Percentiles rank a stretch among this genome's conserved stretches.
Conservation (phyloP, 2,113 vertebrate species). For the Rynchops niger region DNA sequence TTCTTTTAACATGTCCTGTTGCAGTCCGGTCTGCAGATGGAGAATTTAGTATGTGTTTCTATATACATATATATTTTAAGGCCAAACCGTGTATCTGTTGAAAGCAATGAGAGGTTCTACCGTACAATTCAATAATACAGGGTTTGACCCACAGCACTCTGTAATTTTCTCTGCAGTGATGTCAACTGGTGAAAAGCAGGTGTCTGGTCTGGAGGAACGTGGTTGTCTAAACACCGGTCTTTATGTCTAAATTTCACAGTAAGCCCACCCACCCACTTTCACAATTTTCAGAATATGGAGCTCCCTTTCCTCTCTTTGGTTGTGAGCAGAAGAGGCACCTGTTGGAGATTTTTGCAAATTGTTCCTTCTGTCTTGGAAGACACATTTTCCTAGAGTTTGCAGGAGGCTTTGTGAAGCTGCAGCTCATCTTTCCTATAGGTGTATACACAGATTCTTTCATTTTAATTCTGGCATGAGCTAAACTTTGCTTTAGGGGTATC, state of each 20-base stretch:
- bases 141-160: not conserved
- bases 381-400: not conserved
- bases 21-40: not conserved
- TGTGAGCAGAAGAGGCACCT: not conserved
- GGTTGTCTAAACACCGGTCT: not conserved
- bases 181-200: not conserved
- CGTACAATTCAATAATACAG: not conserved
- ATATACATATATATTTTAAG: not conserved
- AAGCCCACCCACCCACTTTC: not conserved
- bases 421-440: not conserved
- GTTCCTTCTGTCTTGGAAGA: not conserved
- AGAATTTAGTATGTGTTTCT: not conserved
- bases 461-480: not conserved
- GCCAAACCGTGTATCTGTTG: accelerated
- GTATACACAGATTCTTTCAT: not conserved
- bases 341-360: not conserved
- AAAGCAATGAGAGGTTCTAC: not conserved
- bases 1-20: not conserved
- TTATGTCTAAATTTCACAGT: not conserved
- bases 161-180: not conserved
- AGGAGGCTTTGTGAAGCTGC: not conserved
- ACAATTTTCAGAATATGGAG: not conserved
- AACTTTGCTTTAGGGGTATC: not conserved
- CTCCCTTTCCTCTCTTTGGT: not conserved
- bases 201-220: not conserved